phyloP scores from a whole-genome alignment of 2,888 invertebrate species.

The Stenodera caucasica region DNA sequence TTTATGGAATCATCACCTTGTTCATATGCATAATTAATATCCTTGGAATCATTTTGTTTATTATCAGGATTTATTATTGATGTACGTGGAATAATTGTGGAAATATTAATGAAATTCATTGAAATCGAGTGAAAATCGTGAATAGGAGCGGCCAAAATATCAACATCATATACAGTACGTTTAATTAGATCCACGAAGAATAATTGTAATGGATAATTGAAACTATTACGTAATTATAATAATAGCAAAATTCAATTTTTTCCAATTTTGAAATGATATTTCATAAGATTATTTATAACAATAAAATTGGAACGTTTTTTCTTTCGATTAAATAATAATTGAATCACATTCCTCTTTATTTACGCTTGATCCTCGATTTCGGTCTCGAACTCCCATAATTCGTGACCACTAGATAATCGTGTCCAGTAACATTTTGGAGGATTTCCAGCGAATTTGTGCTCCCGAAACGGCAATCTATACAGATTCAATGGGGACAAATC shows the following conservation, averaged over 20 bases:
- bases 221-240: neutral
- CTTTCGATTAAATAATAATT: neutral
- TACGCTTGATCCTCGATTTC: too few species aligned
- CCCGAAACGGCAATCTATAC: too few species aligned
- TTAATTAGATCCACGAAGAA: too few species aligned
- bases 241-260: neutral
- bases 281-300: neutral
- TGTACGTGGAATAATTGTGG: constrained; percentile 3
- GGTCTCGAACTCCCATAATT: too few species aligned
- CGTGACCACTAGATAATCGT: too few species aligned
- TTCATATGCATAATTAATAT: neutral
- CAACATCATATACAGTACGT: neutral
- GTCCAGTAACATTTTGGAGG: too few species aligned
- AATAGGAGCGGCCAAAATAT: constrained; percentile 5
- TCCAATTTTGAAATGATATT: neutral
- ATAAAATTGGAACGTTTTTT: neutral
- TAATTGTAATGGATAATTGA: neutral
- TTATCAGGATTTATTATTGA: neutral
- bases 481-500: too few species aligned
- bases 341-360: neutral
- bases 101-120: neutral
- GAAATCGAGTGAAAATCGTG: constrained; percentile 4
- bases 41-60: constrained; percentile 4
- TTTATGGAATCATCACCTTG: neutral
- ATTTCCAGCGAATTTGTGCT: too few species aligned